Conservation (phyloP, 2,113 vertebrate species). For the Plectropomus leopardus region DNA sequence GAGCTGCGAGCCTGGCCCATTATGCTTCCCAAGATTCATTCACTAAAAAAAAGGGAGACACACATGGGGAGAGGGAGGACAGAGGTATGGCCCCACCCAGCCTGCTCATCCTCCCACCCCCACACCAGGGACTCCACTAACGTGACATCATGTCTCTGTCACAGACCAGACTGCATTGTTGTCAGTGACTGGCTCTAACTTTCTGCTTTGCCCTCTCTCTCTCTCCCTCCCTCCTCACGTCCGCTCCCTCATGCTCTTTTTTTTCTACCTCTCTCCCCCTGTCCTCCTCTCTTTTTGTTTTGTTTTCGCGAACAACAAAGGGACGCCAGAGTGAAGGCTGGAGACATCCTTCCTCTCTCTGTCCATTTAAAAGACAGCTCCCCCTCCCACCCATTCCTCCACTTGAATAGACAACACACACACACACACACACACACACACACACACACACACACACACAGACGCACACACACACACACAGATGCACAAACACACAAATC, state of each 20-base stretch:
- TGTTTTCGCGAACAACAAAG: slow-evolving; percentile 81
- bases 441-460: slow-evolving; percentile 55
- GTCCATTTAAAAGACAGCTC: slow-evolving; percentile 64
- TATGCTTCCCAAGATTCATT: slow-evolving; percentile 78
- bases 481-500: slow-evolving; percentile 54
- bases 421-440: slow-evolving; percentile 42
- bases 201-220: slow-evolving; percentile 49
- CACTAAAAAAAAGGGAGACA: slow-evolving; percentile 52
- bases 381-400: slow-evolving; percentile 61
- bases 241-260: slow-evolving; percentile 52
- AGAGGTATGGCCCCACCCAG: slow-evolving; percentile 78
- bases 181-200: slow-evolving; percentile 68
- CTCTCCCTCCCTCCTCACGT: slow-evolving; percentile 41
- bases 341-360: slow-evolving; percentile 76
- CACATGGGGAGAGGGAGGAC: slow-evolving; percentile 59
- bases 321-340: slow-evolving; percentile 79
- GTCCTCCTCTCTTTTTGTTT: slow-evolving; percentile 80
- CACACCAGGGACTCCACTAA: slow-evolving; percentile 75
- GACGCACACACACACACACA: slow-evolving; percentile 53
- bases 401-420: slow-evolving; percentile 72
- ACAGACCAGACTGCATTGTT: slow-evolving; percentile 78
- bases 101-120: slow-evolving; percentile 62
- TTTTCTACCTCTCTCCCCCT: slow-evolving; percentile 46
- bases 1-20: slow-evolving; percentile 79
- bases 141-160: slow-evolving; percentile 81